phyloP scores from a whole-genome alignment of 2,113 vertebrate species.

The Ailuropoda melanoleuca region DNA sequence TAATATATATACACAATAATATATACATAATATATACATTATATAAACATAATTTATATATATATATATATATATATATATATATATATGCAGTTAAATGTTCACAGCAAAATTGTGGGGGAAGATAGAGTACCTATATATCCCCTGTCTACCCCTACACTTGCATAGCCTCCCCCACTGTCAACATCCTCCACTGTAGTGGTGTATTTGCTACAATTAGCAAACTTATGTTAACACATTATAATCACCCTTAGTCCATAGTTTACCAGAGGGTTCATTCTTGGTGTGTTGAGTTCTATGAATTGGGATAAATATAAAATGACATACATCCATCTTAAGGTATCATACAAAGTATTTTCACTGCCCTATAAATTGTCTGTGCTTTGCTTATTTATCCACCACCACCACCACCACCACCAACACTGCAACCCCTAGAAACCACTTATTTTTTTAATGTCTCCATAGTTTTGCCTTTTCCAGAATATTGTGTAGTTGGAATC shows the following conservation, averaged over 20 bases:
- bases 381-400: not conserved
- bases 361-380: not conserved
- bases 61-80: no score
- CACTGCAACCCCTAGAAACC: not conserved
- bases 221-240: not conserved
- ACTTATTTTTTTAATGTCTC: not conserved
- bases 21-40: no score
- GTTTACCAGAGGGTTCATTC: not conserved
- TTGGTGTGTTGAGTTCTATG: not conserved
- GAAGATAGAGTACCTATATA: not conserved
- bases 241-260: not conserved
- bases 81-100: not conserved
- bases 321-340: not conserved
- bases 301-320: not conserved
- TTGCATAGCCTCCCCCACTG: not conserved
- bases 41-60: no score
- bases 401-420: not conserved
- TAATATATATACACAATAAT: no score
- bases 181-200: not conserved
- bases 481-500: not conserved
- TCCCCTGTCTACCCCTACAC: not conserved
- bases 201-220: not conserved
- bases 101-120: not conserved
- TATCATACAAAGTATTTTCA: not conserved
- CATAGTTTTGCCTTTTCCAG: not conserved